Conservation (phyloP, 2,888 invertebrate genomes). For the Odiellus spinosus region DNA sequence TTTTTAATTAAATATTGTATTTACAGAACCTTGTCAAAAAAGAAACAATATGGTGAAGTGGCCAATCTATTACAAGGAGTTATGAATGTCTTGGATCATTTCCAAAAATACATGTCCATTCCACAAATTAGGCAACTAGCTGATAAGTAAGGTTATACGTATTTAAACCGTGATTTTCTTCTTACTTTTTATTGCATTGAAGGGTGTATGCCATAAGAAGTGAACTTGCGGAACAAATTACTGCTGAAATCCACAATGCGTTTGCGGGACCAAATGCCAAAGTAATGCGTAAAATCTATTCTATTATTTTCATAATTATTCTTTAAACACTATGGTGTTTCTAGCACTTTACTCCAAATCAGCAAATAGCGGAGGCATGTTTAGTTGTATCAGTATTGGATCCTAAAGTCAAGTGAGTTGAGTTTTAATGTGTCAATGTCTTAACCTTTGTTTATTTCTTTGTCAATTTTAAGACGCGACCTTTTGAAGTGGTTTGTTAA, state of each 20-base stretch:
- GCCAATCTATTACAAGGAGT: conserved; percentile 87
- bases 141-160: conserved; percentile 48
- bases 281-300: conserved; percentile 21
- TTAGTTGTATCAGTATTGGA: conserved; percentile 73
- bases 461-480: conserved; percentile 43
- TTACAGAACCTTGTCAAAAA: conserved; percentile 48
- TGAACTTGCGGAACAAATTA: conserved; percentile 71
- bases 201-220: conserved; percentile 53
- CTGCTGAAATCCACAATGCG: conserved; percentile 74
- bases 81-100: conserved; percentile 86
- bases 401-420: conserved; percentile 53
- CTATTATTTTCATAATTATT: conserved; percentile 1
- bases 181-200: conserved; percentile 3
- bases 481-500: conserved; percentile 77
- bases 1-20: conserved; percentile 2
- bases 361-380: conserved; percentile 61
- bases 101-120: conserved; percentile 76
- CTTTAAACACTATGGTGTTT: too few relatives aligned
- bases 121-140: conserved; percentile 74
- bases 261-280: conserved; percentile 46
- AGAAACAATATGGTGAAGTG: conserved; percentile 83
- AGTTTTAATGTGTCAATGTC: too few relatives aligned
- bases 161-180: too few relatives aligned
- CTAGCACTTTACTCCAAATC: conserved; percentile 39
- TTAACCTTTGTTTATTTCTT: not conserved